Percentiles rank a stretch among this genome's conserved stretches.
These are phyloP conservation scores for Stomatorhinus walkeri DNA, from an alignment of 2,797 vertebrate genomes.

Conservation along the genomic window DNA sequence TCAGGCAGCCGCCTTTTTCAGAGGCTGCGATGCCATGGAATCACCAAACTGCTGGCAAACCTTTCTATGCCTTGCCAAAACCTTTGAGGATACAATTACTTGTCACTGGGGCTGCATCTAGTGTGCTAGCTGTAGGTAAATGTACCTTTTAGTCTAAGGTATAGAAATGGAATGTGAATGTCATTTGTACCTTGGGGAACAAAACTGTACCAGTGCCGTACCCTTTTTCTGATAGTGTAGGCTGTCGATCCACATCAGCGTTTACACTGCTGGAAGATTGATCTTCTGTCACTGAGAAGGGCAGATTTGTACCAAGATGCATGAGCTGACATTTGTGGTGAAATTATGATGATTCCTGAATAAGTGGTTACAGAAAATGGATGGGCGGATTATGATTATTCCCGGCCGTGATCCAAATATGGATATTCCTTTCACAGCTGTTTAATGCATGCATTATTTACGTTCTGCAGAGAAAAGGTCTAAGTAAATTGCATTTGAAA, in stretches of 20 bases:
- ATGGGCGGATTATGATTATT: background rate
- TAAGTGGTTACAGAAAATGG: background rate
- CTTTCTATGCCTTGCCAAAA: background rate
- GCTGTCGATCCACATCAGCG: background rate
- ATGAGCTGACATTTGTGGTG: background rate
- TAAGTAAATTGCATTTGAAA: background rate
- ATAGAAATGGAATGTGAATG: background rate
- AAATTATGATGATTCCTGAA: background rate
- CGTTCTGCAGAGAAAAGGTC: background rate
- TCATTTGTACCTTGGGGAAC: background rate
- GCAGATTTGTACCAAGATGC: background rate
- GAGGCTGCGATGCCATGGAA: background rate
- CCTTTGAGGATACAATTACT: background rate
- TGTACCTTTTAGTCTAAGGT: background rate
- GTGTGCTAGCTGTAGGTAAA: background rate
- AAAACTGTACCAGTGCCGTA: background rate
- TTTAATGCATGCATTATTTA: background rate
- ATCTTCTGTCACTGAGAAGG: background rate
- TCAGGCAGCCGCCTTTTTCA: background rate
- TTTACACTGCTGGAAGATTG: background rate
- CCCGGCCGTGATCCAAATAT: background rate
- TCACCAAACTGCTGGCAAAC: background rate
- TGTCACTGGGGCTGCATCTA: background rate
- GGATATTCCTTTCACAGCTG: background rate
- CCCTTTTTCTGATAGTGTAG: background rate